A percentile compares a stretch with the other conserved stretches of the same genome.
phyloP scores from a whole-genome alignment of 2,888 invertebrate species.

The Pristionchus arcanus region DNA sequence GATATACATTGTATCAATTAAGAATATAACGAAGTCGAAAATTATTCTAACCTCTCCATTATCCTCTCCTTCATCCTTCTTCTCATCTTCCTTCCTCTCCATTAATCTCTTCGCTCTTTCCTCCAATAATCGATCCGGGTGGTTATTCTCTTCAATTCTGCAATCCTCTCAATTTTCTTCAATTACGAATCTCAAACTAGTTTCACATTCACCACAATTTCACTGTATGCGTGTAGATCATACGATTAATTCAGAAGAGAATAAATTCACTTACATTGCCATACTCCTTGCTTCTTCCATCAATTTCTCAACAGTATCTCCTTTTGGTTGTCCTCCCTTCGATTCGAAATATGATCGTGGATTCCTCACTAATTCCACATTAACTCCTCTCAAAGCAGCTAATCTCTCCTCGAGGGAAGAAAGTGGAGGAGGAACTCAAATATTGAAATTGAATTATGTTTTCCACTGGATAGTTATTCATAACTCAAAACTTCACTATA shows the following conservation, averaged over 20 bases:
- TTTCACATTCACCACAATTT: neutral
- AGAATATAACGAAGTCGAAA: neutral
- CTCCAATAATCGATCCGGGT: conserved; percentile 51
- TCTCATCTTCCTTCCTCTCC: conserved; percentile 42
- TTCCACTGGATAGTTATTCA: neutral
- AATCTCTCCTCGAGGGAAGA: conserved; percentile 73
- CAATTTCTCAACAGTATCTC: conserved; percentile 60
- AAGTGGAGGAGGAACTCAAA: conserved; percentile 57
- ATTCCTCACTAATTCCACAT: conserved; percentile 75
- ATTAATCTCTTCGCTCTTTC: conserved; percentile 48
- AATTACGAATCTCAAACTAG: neutral
- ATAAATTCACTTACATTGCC: conserved; percentile 4
- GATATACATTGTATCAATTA: neutral
- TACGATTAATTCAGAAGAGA: neutral
- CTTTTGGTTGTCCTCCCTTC: conserved; percentile 7
- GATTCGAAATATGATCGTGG: conserved; percentile 64
- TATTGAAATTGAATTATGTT: no score
- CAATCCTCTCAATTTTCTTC: no score
- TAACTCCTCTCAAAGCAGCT: conserved; percentile 71
- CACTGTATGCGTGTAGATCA: neutral
- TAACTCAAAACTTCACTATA: neutral
- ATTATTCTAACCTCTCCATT: neutral
- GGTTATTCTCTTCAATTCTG: conserved; percentile 29
- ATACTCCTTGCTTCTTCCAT: conserved; percentile 57
- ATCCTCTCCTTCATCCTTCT: conserved; percentile 48